Percentiles rank a stretch among this genome's conserved stretches.
phyloP scores from a whole-genome alignment of 1,140 invertebrate species.

The Aplysia californica region DNA sequence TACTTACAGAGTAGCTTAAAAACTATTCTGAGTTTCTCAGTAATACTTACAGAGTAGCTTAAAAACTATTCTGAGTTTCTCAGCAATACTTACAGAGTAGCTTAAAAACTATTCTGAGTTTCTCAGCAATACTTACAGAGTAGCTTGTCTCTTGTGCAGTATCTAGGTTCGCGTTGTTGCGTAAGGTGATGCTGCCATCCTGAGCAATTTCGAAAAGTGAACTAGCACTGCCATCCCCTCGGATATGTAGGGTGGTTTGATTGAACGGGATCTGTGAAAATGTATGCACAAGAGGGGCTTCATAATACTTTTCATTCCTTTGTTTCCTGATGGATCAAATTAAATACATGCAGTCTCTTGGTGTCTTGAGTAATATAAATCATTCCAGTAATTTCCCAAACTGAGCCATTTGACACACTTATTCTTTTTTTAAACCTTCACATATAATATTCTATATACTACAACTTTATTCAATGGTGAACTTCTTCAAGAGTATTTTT shows the following conservation, averaged over 20 bases:
- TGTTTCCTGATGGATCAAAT: neutral
- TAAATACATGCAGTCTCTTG: neutral
- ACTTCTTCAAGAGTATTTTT: no score
- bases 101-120: no score
- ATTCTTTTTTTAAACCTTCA: neutral
- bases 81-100: no score
- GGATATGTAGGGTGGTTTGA: slow-evolving; percentile 17
- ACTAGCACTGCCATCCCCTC: slow-evolving; percentile 32
- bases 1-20: no score
- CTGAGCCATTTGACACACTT: no score
- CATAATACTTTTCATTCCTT: neutral
- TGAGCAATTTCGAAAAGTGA: slow-evolving; percentile 27
- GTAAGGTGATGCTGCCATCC: slow-evolving; percentile 1
- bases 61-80: no score
- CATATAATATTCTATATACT: no score
- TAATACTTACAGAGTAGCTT: no score
- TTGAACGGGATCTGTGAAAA: slow-evolving; percentile 29
- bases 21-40: no score
- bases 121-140: slow-evolving; percentile 7
- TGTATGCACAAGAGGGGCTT: no score
- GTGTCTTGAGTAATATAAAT: neutral
- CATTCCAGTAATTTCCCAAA: neutral
- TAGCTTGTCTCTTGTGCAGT: neutral
- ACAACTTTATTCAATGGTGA: no score
- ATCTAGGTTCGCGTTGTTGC: neutral